phyloP scores from a whole-genome alignment of 2,888 invertebrate genomes.

The Polyommatus icarus region DNA sequence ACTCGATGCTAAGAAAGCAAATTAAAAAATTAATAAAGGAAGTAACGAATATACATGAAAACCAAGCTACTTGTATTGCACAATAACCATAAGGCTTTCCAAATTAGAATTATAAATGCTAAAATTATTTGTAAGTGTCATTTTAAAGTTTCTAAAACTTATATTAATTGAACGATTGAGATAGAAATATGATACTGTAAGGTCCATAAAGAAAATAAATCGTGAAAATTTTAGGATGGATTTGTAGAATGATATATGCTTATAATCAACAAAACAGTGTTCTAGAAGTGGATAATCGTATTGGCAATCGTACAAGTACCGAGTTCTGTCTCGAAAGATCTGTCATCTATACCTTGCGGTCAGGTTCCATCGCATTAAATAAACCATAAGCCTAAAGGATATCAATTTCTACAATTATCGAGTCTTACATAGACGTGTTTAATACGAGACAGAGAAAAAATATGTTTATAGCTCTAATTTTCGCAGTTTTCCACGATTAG shows the following conservation, averaged over 20 bases:
- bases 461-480: neutral
- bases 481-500: neutral
- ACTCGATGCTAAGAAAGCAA: conserved; percentile 42
- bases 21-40: conserved; percentile 50
- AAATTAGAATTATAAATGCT: neutral
- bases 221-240: neutral
- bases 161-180: neutral
- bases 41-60: conserved; percentile 1
- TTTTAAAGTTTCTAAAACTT: neutral
- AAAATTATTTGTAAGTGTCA: neutral
- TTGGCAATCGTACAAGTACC: conserved; percentile 7
- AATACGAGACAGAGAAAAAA: neutral
- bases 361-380: conserved; percentile 3
- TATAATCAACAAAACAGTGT: neutral
- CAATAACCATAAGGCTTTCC: neutral
- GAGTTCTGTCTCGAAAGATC: conserved; percentile 19
- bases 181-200: conserved; percentile 1
- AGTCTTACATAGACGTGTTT: neutral
- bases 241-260: neutral
- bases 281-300: neutral
- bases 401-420: conserved; percentile 14
- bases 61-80: neutral
- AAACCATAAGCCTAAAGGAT: neutral
- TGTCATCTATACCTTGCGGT: conserved; percentile 11
- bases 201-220: neutral